Base-by-base conservation (phyloP, 2,113 vertebrate genomes). In the Chaetops frenatus region DNA sequence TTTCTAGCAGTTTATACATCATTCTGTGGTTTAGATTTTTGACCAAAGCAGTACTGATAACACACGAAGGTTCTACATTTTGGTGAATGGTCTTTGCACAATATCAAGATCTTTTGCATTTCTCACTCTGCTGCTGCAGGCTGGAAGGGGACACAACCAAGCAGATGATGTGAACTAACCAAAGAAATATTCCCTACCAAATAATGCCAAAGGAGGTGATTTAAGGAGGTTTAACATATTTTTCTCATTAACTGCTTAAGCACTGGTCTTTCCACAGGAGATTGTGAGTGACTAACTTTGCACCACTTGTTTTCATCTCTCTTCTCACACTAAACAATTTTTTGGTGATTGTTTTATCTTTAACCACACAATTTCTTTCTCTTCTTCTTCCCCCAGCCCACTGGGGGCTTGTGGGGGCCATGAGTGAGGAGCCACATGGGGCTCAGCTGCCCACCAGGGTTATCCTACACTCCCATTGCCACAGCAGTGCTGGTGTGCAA, bases 341-440 rank as follows among this genome's bases (percentile, higher is more conserved):
- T 71, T 74, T 51, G 12, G n/a, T 40, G 11, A 29, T 16, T 65
- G 15, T 53, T 71, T 50, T 51, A 56, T 61, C 31, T 66, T 79
- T 35, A 65, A 4, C 5, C 60, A 10, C 25, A 27, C 11, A 31
- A 56, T 83, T 48, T 76, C 35, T 29, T 61, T 29, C 18, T 31
- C 61, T 69, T 62, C 13, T 44, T 57, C 27, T 27, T 72, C 5
- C 5, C 20, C 19, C 33, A 60, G 48, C 5, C 33, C 35, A 27
- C 17, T 36, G 28, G 13, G 23, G 6, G 19, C 19, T 57, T 57
- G 60, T 28, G 38, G 7, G 25, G 33, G 11, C 40, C 0, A 1
- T 5, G 8, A 69, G 38, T 0, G 0, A 50, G 58, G 35, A 69
- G 64, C 27, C 15, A 1, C 12, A 18, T 18, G 12, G 15, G 38